Evolutionary conservation across 2,888 invertebrate genomes (phyloP), one percentile per base, ranked within the genome.

Genomic region (Endomychus coccineus): DNA sequence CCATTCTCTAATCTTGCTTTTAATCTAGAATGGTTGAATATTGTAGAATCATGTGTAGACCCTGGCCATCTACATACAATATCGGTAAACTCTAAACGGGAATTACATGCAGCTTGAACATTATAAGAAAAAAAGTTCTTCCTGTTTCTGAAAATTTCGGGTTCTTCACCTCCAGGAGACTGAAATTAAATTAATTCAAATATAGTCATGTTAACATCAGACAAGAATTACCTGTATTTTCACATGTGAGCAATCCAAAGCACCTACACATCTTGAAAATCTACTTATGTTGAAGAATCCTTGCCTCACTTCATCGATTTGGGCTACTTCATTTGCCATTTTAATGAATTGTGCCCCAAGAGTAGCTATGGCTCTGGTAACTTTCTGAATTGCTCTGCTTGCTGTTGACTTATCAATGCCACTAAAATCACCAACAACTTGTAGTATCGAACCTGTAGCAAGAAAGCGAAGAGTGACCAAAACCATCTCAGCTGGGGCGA

Each of bases 31-130:
- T n/a, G n/a, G n/a, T n/a, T n/a, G n/a, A 19, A 19, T 7, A 25
- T 25, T 24, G 16, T 34, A 23, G 22, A 22, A 16, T 34, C 25
- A 16, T 34, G 34, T 25, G 23, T 11, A 34, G 25, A 25, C 5
- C 34, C 34, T 14, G 34, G 25, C 34, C 34, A 34, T 25, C 34
- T 9, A 6, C 34, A 34, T 10, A 34, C 34, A n/a, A 34, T 23
- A 25, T 34, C 25, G 23, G 16, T 9, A 24, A 34, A 16, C 25
- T 25, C 25, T 12, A 23, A 23, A 10, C 11, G 11, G 4, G 34
- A 23, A 34, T 34, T 25, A 34, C 25, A 34, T 12, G 25, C 16
- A n/a, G n/a, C 34, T 34, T 34, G 34, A 7, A 24, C 21, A 19
- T 19, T 19, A n/a, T 19, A 19, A 6, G 21, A 19, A n/a, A 19